Evolutionary conservation across 2,888 invertebrate genomes (phyloP).

Genomic region (Phymatocera aterrima): DNA sequence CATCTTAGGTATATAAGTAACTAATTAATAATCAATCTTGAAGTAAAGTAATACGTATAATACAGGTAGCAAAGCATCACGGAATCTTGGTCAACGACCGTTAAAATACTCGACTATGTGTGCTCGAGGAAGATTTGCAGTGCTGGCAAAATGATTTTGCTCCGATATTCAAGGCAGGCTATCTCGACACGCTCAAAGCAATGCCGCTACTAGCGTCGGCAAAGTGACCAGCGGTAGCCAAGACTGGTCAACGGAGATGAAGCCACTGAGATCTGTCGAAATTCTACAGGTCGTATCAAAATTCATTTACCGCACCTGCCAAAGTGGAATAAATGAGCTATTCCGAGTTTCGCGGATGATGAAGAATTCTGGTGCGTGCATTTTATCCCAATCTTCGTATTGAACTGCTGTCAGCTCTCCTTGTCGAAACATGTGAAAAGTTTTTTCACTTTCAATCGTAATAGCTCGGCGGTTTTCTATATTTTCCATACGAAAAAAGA

Average conservation of each 20-base stretch:
- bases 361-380: not conserved
- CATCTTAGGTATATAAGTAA: not conserved
- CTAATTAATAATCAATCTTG: not conserved
- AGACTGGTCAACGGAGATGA: constrained; percentile 43
- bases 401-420: not conserved
- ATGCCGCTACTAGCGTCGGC: constrained; percentile 45
- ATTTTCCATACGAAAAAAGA: too few species aligned
- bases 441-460: too few species aligned
- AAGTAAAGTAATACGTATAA: not conserved
- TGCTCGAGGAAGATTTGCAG: constrained; percentile 30
- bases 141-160: constrained; percentile 41
- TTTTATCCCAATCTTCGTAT: not conserved
- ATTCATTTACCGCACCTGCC: constrained; percentile 18
- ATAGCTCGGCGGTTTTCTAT: too few species aligned
- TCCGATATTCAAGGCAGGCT: constrained; percentile 43
- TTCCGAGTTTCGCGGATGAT: not conserved
- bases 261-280: constrained; percentile 45
- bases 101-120: constrained; percentile 13
- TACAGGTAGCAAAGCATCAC: not conserved
- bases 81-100: not conserved
- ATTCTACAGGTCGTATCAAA: constrained; percentile 45
- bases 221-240: constrained; percentile 42
- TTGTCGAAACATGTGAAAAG: too few species aligned
- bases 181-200: constrained; percentile 45
- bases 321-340: not conserved